These are phyloP conservation scores for Mungos mungo DNA, from an alignment of 2,113 vertebrate genomes.

Conservation along the genomic window DNA sequence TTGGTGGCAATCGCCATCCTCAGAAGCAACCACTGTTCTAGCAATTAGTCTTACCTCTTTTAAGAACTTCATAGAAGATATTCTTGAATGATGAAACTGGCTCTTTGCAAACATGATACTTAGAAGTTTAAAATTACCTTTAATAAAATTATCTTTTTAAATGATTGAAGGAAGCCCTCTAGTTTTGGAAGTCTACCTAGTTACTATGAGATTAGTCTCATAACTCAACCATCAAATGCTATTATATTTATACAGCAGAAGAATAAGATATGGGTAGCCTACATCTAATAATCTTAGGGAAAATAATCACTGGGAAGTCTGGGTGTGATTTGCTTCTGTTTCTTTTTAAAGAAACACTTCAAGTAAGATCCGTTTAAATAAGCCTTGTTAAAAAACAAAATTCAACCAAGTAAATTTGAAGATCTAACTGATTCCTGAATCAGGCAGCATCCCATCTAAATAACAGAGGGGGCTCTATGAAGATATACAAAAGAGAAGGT, in stretches of 20 bases:
- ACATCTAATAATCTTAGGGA: neutral
- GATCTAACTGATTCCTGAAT: neutral
- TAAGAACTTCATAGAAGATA: neutral
- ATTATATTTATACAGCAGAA: neutral
- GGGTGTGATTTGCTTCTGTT: neutral
- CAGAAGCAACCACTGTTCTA: neutral
- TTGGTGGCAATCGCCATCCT: neutral
- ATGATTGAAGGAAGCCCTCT: neutral
- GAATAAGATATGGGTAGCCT: neutral
- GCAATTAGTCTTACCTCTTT: neutral
- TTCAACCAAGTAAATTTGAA: neutral
- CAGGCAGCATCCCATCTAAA: neutral
- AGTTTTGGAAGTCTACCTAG: neutral
- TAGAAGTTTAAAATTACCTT: neutral
- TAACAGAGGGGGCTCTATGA: neutral
- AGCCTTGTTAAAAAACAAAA: neutral
- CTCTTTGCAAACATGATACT: neutral
- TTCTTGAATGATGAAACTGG: neutral
- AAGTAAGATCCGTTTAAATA: neutral
- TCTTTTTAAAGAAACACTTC: neutral
- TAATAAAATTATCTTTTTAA: neutral
- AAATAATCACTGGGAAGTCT: neutral
- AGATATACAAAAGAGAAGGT: neutral
- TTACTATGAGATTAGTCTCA: neutral
- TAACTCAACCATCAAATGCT: neutral